These are phyloP conservation scores for Lagenorhynchus albirostris DNA, from an alignment of 2,113 vertebrate genomes.

Conservation along the genomic window DNA sequence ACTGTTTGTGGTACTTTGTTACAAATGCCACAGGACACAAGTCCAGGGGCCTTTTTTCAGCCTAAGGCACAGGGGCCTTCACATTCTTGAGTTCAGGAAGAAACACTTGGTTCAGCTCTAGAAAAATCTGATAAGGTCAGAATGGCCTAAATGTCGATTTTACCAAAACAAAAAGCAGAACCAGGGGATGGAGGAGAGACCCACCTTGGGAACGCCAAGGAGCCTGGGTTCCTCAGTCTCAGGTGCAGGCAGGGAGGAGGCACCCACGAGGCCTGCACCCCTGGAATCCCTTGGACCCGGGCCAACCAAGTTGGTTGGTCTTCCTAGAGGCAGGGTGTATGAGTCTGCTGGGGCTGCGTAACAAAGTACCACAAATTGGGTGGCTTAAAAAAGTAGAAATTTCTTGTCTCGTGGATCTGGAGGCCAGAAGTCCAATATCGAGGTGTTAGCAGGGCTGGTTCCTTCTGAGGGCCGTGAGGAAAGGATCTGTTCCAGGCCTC, in stretches of 20 bases:
- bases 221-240: neutral
- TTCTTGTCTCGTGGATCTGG: neutral
- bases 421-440: neutral
- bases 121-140: neutral
- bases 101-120: neutral
- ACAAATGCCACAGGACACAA: neutral
- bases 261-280: neutral
- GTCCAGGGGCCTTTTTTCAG: too few relatives aligned
- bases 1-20: neutral
- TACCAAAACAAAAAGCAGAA: neutral
- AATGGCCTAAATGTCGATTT: neutral
- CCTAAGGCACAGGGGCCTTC: neutral
- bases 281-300: too few relatives aligned
- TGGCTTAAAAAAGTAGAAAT: neutral
- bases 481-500: neutral
- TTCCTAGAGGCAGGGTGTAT: neutral
- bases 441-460: neutral
- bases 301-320: neutral
- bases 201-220: neutral
- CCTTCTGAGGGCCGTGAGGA: neutral
- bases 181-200: neutral
- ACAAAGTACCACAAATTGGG: neutral
- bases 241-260: neutral
- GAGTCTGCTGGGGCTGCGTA: neutral
- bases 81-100: neutral